Percentiles rank a stretch among this genome's conserved stretches.
These are phyloP conservation scores for Cephus spinipes DNA, from an alignment of 2,888 invertebrate genomes.

Conservation along the genomic window DNA sequence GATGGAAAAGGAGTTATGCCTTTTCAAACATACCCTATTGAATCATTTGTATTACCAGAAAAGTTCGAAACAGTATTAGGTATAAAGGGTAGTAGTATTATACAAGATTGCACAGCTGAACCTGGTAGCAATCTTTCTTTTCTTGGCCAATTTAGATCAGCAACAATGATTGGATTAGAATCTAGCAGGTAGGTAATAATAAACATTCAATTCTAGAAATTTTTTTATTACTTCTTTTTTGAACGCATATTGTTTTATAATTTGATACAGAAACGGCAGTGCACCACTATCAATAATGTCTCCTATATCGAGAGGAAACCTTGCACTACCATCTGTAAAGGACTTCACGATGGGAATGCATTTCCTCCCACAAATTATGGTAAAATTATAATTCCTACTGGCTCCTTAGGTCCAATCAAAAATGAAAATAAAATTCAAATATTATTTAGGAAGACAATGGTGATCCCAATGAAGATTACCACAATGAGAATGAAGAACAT, in stretches of 20 bases:
- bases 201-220: slow-evolving; percentile 1
- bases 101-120: slow-evolving; percentile 24
- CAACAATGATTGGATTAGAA: slow-evolving; percentile 30
- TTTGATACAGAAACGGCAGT: slow-evolving; percentile 17
- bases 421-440: background rate
- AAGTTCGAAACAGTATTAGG: slow-evolving; percentile 51
- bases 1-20: slow-evolving; percentile 37
- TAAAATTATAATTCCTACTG: slow-evolving; percentile 20
- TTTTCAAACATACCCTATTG: slow-evolving; percentile 56
- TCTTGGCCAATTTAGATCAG: slow-evolving; percentile 36
- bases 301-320: slow-evolving; percentile 17
- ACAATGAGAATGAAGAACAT: slow-evolving; percentile 26
- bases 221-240: slow-evolving; percentile 7
- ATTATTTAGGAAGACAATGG: slow-evolving; percentile 9
- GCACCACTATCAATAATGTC: slow-evolving; percentile 16
- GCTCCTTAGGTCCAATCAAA: background rate
- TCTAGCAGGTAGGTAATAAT: slow-evolving; percentile 34
- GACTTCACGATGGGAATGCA: slow-evolving; percentile 30
- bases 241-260: background rate
- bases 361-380: slow-evolving; percentile 37
- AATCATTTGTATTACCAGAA: slow-evolving; percentile 49
- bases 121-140: slow-evolving; percentile 39
- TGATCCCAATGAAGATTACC: slow-evolving; percentile 14
- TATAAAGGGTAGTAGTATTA: slow-evolving; percentile 29
- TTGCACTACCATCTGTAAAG: slow-evolving; percentile 10